Evolutionary conservation across 2,797 vertebrate genomes (phyloP), one percentile per base, ranked within the genome.

Genomic region (Cephalopachus bancanus): DNA sequence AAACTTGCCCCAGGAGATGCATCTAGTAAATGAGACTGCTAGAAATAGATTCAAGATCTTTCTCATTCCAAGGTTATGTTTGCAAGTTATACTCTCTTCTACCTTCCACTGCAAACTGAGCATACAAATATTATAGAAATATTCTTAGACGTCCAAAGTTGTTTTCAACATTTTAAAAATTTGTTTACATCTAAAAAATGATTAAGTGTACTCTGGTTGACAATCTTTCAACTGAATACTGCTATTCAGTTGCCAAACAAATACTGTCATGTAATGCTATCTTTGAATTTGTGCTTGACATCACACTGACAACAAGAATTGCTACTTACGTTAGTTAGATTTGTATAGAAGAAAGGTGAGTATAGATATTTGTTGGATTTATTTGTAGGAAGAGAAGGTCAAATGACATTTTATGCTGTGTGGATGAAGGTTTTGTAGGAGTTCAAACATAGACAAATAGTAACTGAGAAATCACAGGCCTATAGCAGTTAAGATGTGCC

Each of bases 261-360:
- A 7, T 37, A 33, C 51, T n/a, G 11, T 28, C 24, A 28, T 55
- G 44, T 55, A 67, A 90, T 24, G 22, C 60, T 19, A 62, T 24
- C 81, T 33, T 59, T 85, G 59, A 83, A 14, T 76, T 83, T 33
- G 44, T 67, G 51, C 51, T 53, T 83, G 28, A 5, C 51, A 83
- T 84, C 59, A 74, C 1, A 57, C 10, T 65, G 83, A 72, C 7
- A 60, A 17, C 20, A 76, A 30, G 10, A 74, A 93, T 60, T 33
- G 84, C 37, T 49, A 64, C 30, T 88, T 96, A 72, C 86, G 83
- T 20, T 55, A n/a, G 76, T 84, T 9, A 84, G 83, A 57, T 89
- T 37, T 94, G 75, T 11, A 30, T 33, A 57, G 37, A 80, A 76
- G 30, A 83, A 24, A 64, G 15, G n/a, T 19, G 16, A 53, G 1